phyloP scores from a whole-genome alignment of 2,797 vertebrate genomes.

The Artibeus jamaicensis region DNA sequence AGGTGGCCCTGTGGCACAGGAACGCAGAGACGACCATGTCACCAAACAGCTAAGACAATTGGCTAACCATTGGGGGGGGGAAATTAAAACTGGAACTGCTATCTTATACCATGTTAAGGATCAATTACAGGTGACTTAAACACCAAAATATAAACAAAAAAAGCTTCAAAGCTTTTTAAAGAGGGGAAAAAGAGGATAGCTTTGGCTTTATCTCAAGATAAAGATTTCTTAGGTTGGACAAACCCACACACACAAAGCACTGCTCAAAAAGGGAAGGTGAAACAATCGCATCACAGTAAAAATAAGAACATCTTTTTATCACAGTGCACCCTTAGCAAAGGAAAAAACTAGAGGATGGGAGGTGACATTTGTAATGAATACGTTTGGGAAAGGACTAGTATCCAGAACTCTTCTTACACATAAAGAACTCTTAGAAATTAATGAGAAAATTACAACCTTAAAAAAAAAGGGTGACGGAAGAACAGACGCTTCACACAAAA shows the following conservation, averaged over 20 bases:
- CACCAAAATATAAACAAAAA: not conserved
- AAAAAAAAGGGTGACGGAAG: not conserved
- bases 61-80: not conserved
- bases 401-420: not conserved
- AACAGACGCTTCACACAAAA: not conserved
- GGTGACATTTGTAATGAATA: not conserved
- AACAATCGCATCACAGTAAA: conserved; percentile 25
- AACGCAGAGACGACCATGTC: not conserved
- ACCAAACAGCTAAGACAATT: not conserved
- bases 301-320: not conserved
- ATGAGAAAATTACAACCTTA: not conserved
- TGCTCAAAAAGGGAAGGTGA: not conserved
- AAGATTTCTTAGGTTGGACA: conserved; percentile 8
- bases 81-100: not conserved
- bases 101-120: not conserved
- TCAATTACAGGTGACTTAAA: not conserved
- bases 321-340: not conserved
- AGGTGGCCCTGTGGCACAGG: not conserved
- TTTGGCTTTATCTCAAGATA: conserved; percentile 4
- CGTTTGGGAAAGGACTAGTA: not conserved
- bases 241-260: not conserved
- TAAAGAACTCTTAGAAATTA: not conserved
- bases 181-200: not conserved
- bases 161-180: not conserved
- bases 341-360: not conserved